Base-by-base conservation (phyloP, 2,113 vertebrate genomes). In the Zonotrichia leucophrys region DNA sequence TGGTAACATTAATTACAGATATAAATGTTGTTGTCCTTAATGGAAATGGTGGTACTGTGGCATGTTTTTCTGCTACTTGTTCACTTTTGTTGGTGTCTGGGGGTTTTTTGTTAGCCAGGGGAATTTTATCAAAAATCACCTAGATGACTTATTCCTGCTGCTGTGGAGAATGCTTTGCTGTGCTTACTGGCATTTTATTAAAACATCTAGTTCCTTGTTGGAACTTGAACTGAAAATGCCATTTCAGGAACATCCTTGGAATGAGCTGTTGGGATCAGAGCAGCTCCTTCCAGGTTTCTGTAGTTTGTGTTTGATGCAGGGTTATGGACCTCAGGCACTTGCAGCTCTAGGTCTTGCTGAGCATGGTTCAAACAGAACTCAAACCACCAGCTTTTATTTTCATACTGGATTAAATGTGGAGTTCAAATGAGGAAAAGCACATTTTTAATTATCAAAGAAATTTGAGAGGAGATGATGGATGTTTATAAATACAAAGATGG, bases 101-200 rank as follows among this genome's bases (percentile, higher is more conserved):
- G 56, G 25, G 0, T 10, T 90, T 90, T 85, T 69, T 83, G 41
- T 64, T 83, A 47, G 28, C 18, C 41, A 39, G 63, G 63, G 81
- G 78, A 91, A 67, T 92, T 94, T 73, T 82, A 42, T 49, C 24
- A 85, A 64, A 94, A 87, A 84, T 16, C 50, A 75, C 95, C 76
- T 25, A n/a, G 53, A 56, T 68, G 15, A 47, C 56, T 85, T 87
- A 25, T 11, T 50, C n/a, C 39, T 75, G 39, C 20, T 90, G 70
- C 66, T 79, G 53, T 8, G 1, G 62, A 42, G 33, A 87, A 44
- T 10, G 8, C 41, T 82, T 87, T 83, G 41, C 44, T 75, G 31
- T 49, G 60, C 28, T 91, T 96, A 76, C 46, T 5, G 11, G 75
- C 55, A 37, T 85, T 85, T 62, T 35, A 35, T 58, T 41, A 66